Percentiles rank a stretch among this genome's conserved stretches.
These are phyloP conservation scores for Seriola quinqueradiata DNA, from an alignment of 2,113 vertebrate genomes.

Conservation along the genomic window DNA sequence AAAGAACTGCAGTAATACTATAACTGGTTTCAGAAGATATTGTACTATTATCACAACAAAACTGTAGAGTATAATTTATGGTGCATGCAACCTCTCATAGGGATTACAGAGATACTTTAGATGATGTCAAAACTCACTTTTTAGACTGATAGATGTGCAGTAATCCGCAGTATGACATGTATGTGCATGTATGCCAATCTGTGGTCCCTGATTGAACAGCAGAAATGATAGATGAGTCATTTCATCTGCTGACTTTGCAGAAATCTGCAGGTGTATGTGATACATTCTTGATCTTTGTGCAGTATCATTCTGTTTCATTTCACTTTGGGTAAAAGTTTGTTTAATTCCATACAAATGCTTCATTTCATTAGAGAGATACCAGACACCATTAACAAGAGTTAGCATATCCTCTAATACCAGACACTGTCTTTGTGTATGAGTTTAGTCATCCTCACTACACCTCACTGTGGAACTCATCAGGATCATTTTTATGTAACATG, in stretches of 20 bases:
- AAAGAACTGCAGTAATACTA: slow-evolving; percentile 13
- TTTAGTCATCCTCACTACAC: not conserved
- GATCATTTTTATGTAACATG: not conserved
- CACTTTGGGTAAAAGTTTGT: not conserved
- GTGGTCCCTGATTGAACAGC: not conserved
- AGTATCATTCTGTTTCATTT: not conserved
- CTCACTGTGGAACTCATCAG: not conserved
- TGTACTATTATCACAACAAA: not conserved
- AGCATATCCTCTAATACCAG: not conserved
- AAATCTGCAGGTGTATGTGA: slow-evolving; percentile 9
- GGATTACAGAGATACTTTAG: not conserved
- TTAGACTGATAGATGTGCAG: not conserved
- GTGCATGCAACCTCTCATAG: not conserved
- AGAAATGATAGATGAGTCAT: not conserved
- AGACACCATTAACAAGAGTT: not conserved
- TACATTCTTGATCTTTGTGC: not conserved
- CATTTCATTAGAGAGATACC: not conserved
- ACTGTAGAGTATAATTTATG: not conserved
- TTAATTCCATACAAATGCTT: not conserved
- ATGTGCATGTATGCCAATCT: not conserved
- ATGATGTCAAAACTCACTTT: not conserved
- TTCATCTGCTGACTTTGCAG: not conserved
- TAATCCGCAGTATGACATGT: not conserved
- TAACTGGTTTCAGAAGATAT: not conserved
- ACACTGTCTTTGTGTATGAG: not conserved